phyloP scores from a whole-genome alignment of 2,113 vertebrate species.

The Malurus elegans region DNA sequence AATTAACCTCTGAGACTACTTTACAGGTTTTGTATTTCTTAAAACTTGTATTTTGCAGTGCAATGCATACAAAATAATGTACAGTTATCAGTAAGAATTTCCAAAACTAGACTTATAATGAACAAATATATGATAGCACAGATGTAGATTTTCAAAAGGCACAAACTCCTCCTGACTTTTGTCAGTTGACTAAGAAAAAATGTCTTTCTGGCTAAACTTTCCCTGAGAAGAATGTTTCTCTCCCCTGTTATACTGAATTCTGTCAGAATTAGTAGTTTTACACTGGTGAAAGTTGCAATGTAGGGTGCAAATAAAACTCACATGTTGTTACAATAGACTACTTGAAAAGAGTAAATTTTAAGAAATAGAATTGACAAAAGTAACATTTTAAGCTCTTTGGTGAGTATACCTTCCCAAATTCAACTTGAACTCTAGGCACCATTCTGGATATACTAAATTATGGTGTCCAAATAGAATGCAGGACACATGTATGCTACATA shows the following conservation, averaged over 20 bases:
- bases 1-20: not conserved
- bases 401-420: not conserved
- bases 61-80: rapidly evolving
- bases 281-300: not conserved
- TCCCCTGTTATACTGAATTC: not conserved
- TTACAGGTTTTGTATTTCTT: not conserved
- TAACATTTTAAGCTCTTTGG: not conserved
- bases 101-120: not conserved
- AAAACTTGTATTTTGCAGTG: not conserved
- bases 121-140: not conserved
- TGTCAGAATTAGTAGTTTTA: not conserved
- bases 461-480: not conserved
- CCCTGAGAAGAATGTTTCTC: not conserved
- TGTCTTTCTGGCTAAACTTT: not conserved
- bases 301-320: not conserved
- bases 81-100: not conserved
- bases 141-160: not conserved
- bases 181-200: not conserved
- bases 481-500: not conserved
- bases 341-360: not conserved
- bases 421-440: not conserved
- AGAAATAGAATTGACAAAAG: not conserved
- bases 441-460: not conserved
- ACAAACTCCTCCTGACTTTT: not conserved
- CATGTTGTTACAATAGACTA: not conserved